A percentile compares a stretch with the other conserved stretches of the same genome.
Conservation (phyloP, 53 echinoderm and acorn worm species). For the Stichopus horrens region DNA sequence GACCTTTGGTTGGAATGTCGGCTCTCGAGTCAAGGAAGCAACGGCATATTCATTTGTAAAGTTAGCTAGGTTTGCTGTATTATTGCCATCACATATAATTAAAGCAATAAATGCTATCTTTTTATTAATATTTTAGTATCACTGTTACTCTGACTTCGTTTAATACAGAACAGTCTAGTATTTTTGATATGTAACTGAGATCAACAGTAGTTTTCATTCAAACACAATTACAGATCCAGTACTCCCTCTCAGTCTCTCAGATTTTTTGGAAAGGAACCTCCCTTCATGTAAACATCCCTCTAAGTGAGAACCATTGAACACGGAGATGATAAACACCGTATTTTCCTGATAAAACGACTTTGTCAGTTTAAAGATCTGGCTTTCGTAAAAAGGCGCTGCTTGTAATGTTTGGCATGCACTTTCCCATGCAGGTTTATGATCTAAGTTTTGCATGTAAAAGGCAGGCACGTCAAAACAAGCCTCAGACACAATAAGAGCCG, state of each 20-base stretch:
- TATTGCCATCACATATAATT: too few relatives aligned
- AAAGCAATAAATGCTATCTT: too few relatives aligned
- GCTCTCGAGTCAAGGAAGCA: too few relatives aligned
- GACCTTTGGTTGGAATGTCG: too few relatives aligned
- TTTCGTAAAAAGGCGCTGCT: not conserved
- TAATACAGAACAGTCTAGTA: too few relatives aligned
- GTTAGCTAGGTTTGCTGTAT: too few relatives aligned
- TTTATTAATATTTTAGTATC: too few relatives aligned
- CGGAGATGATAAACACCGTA: not conserved
- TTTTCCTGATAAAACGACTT: not conserved
- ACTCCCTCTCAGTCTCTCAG: not conserved
- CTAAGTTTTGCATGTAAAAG: not conserved
- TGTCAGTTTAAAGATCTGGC: not conserved
- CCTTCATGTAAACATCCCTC: not conserved
- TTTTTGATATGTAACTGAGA: too few relatives aligned
- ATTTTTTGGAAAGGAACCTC: not conserved
- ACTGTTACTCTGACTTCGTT: too few relatives aligned
- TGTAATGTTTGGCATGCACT: not conserved
- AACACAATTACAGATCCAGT: not conserved
- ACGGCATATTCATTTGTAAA: too few relatives aligned
- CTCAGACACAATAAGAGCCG: too few relatives aligned
- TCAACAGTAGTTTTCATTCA: not conserved
- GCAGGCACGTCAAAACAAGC: too few relatives aligned
- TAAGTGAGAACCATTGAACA: not conserved
- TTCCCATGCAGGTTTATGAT: not conserved